Percentiles rank a stretch among this genome's conserved stretches.
These are phyloP conservation scores for Pionites leucogaster DNA, from an alignment of 2,113 vertebrate genomes.

Conservation along the genomic window DNA sequence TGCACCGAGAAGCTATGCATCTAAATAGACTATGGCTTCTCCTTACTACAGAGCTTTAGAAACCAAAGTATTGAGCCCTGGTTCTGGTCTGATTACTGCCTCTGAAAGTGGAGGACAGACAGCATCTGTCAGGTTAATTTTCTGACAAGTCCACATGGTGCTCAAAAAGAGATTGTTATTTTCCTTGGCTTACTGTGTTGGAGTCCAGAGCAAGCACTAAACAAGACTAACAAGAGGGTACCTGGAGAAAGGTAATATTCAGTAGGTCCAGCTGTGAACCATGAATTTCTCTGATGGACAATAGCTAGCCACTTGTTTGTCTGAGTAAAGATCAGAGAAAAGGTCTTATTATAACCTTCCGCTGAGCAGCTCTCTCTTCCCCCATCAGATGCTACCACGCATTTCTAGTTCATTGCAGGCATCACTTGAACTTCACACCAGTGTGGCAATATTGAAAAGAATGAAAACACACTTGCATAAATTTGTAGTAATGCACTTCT, in stretches of 20 bases:
- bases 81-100: background rate
- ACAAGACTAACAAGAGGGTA: background rate
- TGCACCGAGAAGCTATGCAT: background rate
- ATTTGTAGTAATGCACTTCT: background rate
- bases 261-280: background rate
- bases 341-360: background rate
- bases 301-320: background rate
- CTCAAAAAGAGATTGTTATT: background rate
- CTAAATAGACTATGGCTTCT: background rate
- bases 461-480: background rate
- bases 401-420: background rate
- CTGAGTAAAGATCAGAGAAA: background rate
- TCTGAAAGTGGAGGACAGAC: background rate
- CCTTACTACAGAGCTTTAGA: background rate
- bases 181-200: background rate
- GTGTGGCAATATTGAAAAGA: background rate
- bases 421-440: background rate
- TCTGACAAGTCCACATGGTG: background rate
- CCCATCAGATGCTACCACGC: background rate
- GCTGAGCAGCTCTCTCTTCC: background rate
- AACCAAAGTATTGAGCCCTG: background rate
- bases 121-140: background rate
- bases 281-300: background rate
- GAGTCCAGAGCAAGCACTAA: background rate
- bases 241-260: background rate